Percentiles rank a stretch among this genome's conserved stretches.
Conservation (phyloP, 2,113 vertebrate species). For the Elephantulus edwardii region DNA sequence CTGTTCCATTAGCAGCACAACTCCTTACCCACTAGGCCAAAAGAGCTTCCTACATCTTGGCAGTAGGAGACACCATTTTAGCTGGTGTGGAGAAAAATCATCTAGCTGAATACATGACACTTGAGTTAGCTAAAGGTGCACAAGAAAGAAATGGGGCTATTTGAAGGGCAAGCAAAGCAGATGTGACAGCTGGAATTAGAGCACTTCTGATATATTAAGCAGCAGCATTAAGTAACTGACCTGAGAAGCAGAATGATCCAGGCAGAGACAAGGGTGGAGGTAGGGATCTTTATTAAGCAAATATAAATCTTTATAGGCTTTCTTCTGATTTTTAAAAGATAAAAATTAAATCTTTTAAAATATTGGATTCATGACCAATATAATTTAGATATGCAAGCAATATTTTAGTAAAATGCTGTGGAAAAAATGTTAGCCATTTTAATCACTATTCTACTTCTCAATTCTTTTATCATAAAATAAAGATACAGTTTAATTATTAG, state of each 20-base stretch:
- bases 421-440: too few relatives aligned
- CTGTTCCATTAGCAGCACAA: too few relatives aligned
- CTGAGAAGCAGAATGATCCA: not conserved
- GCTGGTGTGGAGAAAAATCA: not conserved
- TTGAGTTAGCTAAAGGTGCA: not conserved
- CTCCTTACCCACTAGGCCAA: too few relatives aligned
- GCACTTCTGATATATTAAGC: not conserved
- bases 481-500: not conserved
- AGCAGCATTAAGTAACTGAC: not conserved
- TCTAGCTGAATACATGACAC: not conserved
- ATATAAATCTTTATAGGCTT: too few relatives aligned
- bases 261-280: not conserved
- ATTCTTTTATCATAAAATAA: not conserved
- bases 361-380: not conserved
- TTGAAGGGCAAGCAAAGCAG: not conserved
- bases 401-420: not conserved
- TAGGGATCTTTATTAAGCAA: not conserved
- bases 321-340: not conserved
- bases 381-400: not conserved
- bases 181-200: too few relatives aligned
- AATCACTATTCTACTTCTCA: slow-evolving; percentile 17
- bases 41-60: too few relatives aligned
- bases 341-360: not conserved
- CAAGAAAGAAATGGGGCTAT: not conserved
- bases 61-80: not conserved